Conservation (phyloP, 1,140 invertebrate species). For the Nasonia giraulti region DNA sequence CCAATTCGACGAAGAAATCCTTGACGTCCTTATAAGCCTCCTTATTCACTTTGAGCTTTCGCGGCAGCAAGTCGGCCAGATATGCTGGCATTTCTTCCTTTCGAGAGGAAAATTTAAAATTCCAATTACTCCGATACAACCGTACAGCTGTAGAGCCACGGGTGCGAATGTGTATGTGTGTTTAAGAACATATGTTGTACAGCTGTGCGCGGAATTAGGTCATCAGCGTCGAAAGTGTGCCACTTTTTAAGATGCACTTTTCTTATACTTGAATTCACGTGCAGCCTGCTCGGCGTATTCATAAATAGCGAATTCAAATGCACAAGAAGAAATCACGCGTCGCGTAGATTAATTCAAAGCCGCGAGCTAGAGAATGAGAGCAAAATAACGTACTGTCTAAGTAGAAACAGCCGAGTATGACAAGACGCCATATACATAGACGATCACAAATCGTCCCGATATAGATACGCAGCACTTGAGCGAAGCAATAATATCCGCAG, state of each 20-base stretch:
- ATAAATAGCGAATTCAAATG: too few species aligned
- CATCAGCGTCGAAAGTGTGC: neutral
- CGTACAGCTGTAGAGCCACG: neutral
- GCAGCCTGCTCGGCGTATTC: too few species aligned
- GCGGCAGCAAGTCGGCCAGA: constrained; percentile 37
- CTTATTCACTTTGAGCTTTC: constrained; percentile 42
- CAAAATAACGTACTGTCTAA: too few species aligned
- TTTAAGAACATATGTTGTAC: neutral
- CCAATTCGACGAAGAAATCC: constrained; percentile 51
- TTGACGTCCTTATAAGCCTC: constrained; percentile 48
- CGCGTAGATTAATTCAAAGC: too few species aligned
- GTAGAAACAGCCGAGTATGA: too few species aligned
- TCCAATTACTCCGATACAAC: constrained; percentile 9
- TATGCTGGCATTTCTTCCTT: constrained; percentile 36
- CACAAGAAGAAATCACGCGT: too few species aligned
- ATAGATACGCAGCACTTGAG: neutral
- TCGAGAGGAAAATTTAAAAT: constrained; percentile 3
- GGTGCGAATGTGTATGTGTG: neutral
- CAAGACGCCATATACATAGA: too few species aligned
- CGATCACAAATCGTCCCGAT: neutral
- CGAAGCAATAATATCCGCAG: neutral
- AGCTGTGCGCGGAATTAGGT: neutral
- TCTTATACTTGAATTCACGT: neutral
- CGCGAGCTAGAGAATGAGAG: too few species aligned
- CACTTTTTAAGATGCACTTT: neutral